Evolutionary conservation across 2,113 vertebrate genomes (phyloP), one percentile per base, ranked within the genome.

Genomic region (Thomomys bottae): DNA sequence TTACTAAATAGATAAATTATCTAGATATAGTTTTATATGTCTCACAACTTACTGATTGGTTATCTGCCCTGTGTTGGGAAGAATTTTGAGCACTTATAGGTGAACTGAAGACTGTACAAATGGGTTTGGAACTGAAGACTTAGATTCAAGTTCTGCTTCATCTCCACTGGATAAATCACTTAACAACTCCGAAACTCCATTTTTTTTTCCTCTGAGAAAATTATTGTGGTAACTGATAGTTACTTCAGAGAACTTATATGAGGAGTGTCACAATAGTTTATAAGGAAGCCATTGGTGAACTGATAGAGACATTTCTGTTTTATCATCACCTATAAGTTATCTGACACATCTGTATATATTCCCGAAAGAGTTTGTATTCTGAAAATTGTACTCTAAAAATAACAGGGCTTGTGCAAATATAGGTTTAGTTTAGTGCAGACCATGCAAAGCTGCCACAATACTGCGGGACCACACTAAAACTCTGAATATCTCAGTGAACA

Each of bases 171-270:
- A 21, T 63, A 84, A 84, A 32, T 63, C 66, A 76, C 49, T 83
- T 71, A 66, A 70, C 4, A n/a, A 21, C 36, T n/a, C 76, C 76
- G 49, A 73, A 32, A 57, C 87, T 83, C 34, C 15, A 72, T 34
- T 91, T 86, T 76, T 86, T 76, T 32, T 71, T 87, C 57, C 30
- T 70, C 30, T 87, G 72, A 90, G 68, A 49, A 49, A 93, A 45
- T 57, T 30, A 92, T 72, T 38, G 21, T 70, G 28, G 18, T 78
- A 38, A 70, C 34, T 54, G 30, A 66, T 77, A 38, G 5, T 82
- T 87, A 30, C 59, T 54, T 85, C 36, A 63, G 38, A 42, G 36
- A 82, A 61, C 36, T 71, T 71, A 9, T 5, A 3, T 89, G 63
- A 90, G 64, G 40, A 85, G 81, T 78, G 36, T 14, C 20, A 2